Base-by-base conservation (phyloP, 2,797 vertebrate genomes). In the Hoplostethus mediterraneus region DNA sequence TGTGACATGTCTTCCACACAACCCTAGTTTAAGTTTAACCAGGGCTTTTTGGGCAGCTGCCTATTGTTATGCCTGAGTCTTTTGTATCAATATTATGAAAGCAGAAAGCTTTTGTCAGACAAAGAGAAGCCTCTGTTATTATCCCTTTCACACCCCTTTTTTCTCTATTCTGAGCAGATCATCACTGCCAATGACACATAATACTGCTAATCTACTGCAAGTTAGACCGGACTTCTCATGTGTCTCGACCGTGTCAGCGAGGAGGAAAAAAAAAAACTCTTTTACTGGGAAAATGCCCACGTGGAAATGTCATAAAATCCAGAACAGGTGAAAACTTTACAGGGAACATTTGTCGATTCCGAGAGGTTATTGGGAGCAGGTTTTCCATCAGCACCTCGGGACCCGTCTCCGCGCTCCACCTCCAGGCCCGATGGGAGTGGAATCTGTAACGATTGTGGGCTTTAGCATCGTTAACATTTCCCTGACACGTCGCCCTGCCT, bases 391-490 rank as follows among this genome's bases (percentile, higher is more conserved):
- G 31, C 88, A 87, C 87, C 85, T 74, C 5, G 21, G 80, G 73
- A 21, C 58, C 70, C 14, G 59, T 79, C 87, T 83, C 73, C 81
- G 68, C 56, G 12, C 80, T 81, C 73, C 77, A 88, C 89, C 88
- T 88, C 87, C 89, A 87, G 80, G 82, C 86, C 86, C 83, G 70
- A 82, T 87, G 87, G 77, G 89, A 92, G 87, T 72, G 93, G 92
- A 93, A 95, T 94, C 94, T 25, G 74, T 89, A 89, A 94, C 82
- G 2, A 92, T 91, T 94, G 87, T 91, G 95, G 91, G 91, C 90
- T 95, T 94, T 91, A 89, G 92, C 93, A 77, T 95, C 93, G 94
- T 94, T 96, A 94, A 94, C 94, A 94, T 96, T 96, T 94, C 90
- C 85, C 93, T 91, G 90, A 93, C 91, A 92, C 75, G 84, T 91